A percentile compares a stretch with the other conserved stretches of the same genome.
These are phyloP conservation scores for Coreoperca whiteheadi DNA, from an alignment of 2,113 vertebrate genomes.

Conservation along the genomic window DNA sequence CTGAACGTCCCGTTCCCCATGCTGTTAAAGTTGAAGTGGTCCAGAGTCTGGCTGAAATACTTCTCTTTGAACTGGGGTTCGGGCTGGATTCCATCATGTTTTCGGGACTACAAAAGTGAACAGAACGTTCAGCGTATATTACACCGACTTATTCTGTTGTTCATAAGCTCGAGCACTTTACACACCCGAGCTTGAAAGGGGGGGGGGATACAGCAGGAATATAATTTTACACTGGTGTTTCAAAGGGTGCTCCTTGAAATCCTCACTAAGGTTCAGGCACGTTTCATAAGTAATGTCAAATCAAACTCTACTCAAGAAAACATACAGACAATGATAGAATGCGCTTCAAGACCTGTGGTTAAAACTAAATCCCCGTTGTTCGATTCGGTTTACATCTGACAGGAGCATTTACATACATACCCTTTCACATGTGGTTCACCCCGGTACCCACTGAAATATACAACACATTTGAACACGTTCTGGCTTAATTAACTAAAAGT, in stretches of 20 bases:
- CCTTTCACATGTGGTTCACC: not conserved
- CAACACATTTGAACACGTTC: not conserved
- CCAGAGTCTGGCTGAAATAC: conserved; percentile 87
- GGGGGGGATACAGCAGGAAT: not conserved
- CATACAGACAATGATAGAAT: too few relatives aligned
- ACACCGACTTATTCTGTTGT: not conserved
- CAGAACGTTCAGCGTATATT: not conserved
- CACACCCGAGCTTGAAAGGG: not conserved
- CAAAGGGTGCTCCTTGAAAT: not conserved
- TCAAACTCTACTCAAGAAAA: not conserved
- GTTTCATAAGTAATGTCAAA: not conserved
- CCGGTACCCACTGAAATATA: not conserved
- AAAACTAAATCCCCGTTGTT: not conserved
- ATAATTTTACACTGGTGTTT: not conserved
- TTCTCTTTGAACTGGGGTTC: conserved; percentile 81
- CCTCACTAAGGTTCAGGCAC: not conserved
- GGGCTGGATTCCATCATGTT: conserved; percentile 7
- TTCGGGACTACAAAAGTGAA: conserved; percentile 26
- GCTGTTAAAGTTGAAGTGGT: conserved; percentile 93
- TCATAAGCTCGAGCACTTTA: not conserved
- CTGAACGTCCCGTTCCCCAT: conserved; percentile 86
- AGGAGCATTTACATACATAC: not conserved
- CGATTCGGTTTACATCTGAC: not conserved
- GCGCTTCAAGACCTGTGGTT: not conserved
- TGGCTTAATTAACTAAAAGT: not conserved